phyloP scores from a whole-genome alignment of 2,113 vertebrate genomes.

The Siphamia tubifer region DNA sequence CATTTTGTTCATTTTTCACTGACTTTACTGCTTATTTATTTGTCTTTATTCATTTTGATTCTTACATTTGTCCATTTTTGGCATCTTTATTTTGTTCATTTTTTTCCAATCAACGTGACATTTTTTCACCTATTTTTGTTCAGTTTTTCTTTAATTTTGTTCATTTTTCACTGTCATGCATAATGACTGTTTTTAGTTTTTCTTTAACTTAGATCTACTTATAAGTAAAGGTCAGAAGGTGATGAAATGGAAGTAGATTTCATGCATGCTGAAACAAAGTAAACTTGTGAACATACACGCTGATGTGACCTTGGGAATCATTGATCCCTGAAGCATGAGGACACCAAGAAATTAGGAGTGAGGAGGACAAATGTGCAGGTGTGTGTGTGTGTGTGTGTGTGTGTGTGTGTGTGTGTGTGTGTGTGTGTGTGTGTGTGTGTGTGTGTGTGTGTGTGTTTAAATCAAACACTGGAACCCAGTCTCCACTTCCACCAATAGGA shows the following conservation, averaged over 20 bases:
- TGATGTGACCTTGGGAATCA: conserved; percentile 60
- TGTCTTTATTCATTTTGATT: too few relatives aligned
- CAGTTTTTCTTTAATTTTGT: too few relatives aligned
- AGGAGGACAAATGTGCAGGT: conserved; percentile 8
- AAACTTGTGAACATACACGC: conserved; percentile 31
- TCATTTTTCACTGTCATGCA: too few relatives aligned
- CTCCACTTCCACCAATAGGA: conserved; percentile 1
- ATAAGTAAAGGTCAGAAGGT: conserved; percentile 19
- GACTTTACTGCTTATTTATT: too few relatives aligned
- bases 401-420: conserved; percentile 1
- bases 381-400: background rate
- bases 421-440: background rate
- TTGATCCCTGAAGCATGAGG: conserved; percentile 32
- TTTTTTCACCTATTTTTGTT: too few relatives aligned
- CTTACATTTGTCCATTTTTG: too few relatives aligned
- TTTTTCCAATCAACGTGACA: too few relatives aligned
- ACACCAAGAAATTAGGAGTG: conserved; percentile 10
- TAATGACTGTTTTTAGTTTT: too few relatives aligned
- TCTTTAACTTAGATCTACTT: too few relatives aligned
- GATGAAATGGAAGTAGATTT: conserved; percentile 18
- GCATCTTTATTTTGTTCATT: too few relatives aligned
- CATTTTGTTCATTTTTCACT: too few relatives aligned
- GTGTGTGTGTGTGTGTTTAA: background rate
- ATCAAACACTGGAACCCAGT: conserved; percentile 38
- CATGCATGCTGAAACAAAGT: conserved; percentile 39